These are phyloP conservation scores for Okapia johnstoni DNA, from an alignment of 2,113 vertebrate genomes.

Conservation along the genomic window DNA sequence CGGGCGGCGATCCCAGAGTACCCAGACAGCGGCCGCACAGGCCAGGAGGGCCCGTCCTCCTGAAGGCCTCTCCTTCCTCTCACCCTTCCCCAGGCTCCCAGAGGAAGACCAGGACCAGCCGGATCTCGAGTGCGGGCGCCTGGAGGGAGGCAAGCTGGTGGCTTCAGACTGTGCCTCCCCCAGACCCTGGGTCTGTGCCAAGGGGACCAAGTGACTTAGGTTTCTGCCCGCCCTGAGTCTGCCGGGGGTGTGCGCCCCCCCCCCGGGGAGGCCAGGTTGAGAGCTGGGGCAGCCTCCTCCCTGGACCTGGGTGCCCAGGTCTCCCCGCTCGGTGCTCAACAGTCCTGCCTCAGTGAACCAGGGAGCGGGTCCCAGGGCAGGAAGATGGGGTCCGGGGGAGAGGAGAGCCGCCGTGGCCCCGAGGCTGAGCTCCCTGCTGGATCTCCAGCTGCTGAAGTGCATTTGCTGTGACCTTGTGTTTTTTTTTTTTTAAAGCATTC, in stretches of 20 bases:
- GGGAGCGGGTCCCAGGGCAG: not conserved
- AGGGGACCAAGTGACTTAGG: not conserved
- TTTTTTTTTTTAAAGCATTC: not conserved
- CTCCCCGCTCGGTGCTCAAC: not conserved
- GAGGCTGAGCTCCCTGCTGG: fast-evolving
- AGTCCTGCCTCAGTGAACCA: not conserved
- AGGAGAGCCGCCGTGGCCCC: not conserved
- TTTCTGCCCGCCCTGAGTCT: not conserved
- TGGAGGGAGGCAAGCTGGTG: constrained; percentile 36
- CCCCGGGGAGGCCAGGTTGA: not conserved
- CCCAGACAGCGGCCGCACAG: not conserved
- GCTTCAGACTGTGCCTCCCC: constrained; percentile 43
- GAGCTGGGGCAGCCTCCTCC: no score
- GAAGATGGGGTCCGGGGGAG: fast-evolving
- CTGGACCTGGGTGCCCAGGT: not conserved
- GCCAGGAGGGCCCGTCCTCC: fast-evolving
- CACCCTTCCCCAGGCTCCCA: not conserved
- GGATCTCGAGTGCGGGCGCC: not conserved
- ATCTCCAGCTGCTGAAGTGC: not conserved
- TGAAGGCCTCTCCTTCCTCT: not conserved
- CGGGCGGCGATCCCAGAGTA: fast-evolving
- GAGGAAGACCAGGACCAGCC: not conserved
- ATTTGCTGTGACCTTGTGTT: not conserved
- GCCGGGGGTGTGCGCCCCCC: not conserved
- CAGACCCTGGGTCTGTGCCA: constrained; percentile 58